Evolutionary conservation across 2,113 vertebrate species (phyloP), one percentile per base, ranked within the genome.

Genomic region (Planiliza haematocheilus): DNA sequence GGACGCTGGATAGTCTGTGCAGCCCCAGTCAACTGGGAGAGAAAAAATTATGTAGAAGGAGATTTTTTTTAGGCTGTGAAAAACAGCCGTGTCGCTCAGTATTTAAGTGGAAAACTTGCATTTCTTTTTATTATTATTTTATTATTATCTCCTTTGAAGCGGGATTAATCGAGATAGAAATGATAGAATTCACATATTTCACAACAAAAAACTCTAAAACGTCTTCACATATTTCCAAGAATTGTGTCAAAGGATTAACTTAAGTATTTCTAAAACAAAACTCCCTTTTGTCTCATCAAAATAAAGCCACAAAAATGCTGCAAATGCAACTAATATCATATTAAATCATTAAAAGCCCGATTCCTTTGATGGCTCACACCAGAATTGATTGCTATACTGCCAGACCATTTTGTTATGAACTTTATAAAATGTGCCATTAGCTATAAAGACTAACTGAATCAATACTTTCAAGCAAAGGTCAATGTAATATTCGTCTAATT

Each of bases 1-100:
- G 62, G 67, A 60, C 42, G 68, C 70, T 58, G 60, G 74, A 66
- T 53, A 48, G 17, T 70, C 46, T 70, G 70, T 43, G 64, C 37
- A 52, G 49, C 41, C 46, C 8, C 63, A 14, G 61, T 24, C 8
- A 39, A 37, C 42, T 5, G 56, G 17, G 17, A 68, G 49, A 75
- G 58, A 24, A 66, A 79, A 65, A 41, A 64, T 53, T 17, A 57
- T 20, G 45, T 2, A 42, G 53, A 46, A 60, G 55, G 38, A 39
- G 7, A 10, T 39, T 53, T 58, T 53, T 58, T 69, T 39, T 39
- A 39, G 12, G 34, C 18, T 36, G 12, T 24, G 38, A 59, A 67
- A 63, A 21, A 30, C 4, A 57, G 0, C 3, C 13, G 13, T n/a
- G n/a, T n/a, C 45, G 18, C 8, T 30, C 7, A 20, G 1, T 36